A percentile compares a stretch with the other conserved stretches of the same genome.
These are phyloP conservation scores for Acanthosoma haemorrhoidale DNA, from an alignment of 2,888 invertebrate species.

Conservation along the genomic window DNA sequence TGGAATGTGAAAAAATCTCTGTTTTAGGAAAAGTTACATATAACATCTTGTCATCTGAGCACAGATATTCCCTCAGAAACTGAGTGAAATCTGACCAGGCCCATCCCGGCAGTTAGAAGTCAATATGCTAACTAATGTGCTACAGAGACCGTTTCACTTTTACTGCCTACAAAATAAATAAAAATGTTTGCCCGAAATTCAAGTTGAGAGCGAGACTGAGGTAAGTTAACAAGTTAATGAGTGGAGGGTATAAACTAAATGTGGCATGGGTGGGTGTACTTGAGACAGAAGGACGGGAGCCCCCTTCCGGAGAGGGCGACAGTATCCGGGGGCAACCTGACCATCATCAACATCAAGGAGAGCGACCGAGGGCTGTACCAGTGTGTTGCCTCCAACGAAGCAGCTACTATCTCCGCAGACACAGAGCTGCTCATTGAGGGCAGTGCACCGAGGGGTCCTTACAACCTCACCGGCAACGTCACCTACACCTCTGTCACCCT, in stretches of 20 bases:
- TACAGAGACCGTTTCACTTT: too few species aligned
- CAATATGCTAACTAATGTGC: too few species aligned
- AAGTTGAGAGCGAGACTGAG: neutral
- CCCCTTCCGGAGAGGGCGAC: constrained; percentile 64
- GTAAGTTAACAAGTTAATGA: neutral
- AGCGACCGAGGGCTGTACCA: constrained; percentile 82
- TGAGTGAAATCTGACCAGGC: too few species aligned
- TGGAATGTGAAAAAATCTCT: too few species aligned
- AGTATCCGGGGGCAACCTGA: constrained; percentile 71
- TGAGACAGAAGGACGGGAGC: constrained; percentile 64
- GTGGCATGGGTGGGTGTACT: neutral
- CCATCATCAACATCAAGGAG: constrained; percentile 72
- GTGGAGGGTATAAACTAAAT: neutral
- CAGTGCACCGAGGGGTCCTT: constrained; percentile 83
- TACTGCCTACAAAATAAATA: too few species aligned
- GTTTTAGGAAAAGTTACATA: too few species aligned
- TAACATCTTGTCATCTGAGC: too few species aligned
- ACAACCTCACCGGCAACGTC: constrained; percentile 73
- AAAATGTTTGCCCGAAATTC: neutral
- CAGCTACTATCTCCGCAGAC: constrained; percentile 74
- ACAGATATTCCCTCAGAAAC: too few species aligned
- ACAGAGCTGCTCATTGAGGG: constrained; percentile 78
- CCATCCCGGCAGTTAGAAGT: too few species aligned
- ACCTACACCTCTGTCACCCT: constrained; percentile 67
- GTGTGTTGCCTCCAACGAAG: constrained; percentile 79